phyloP scores from a whole-genome alignment of 2,113 vertebrate genomes.

The Hydrochoerus hydrochaeris region DNA sequence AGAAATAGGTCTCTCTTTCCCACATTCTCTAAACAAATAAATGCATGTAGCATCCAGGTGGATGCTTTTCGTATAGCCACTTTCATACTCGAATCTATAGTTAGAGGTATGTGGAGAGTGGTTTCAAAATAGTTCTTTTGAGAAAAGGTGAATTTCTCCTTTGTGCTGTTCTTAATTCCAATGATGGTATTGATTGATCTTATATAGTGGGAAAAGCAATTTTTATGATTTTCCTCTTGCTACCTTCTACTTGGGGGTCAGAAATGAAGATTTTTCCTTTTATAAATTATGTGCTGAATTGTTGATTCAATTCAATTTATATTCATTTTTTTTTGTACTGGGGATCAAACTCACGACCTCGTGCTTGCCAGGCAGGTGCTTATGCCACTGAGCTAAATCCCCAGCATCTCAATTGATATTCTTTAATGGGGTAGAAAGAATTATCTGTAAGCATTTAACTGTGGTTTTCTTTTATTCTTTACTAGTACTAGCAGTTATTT shows the following conservation, averaged over 20 bases:
- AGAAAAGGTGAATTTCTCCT: slow-evolving; percentile 43
- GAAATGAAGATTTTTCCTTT: slow-evolving; percentile 49
- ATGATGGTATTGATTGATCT: neutral
- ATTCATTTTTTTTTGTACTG: too few species aligned
- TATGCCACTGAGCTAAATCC: too few species aligned
- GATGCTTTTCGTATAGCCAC: neutral
- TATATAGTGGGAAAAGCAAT: neutral
- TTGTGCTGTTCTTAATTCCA: slow-evolving; percentile 41
- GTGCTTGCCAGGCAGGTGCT: too few species aligned
- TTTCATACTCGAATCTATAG: neutral
- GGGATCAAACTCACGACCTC: too few species aligned
- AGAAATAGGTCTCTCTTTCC: neutral
- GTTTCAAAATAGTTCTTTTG: slow-evolving; percentile 47
- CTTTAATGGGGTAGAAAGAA: neutral
- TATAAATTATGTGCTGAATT: slow-evolving; percentile 4
- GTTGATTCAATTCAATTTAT: neutral
- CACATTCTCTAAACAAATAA: neutral
- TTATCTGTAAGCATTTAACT: slow-evolving; percentile 28
- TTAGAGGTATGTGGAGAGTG: neutral
- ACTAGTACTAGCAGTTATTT: slow-evolving; percentile 29
- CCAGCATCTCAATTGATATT: neutral
- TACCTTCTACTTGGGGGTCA: neutral
- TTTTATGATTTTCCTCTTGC: slow-evolving; percentile 59
- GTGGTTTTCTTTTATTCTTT: slow-evolving; percentile 39
- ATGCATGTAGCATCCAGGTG: neutral